Percentiles rank a stretch among this genome's conserved stretches.
Evolutionary conservation across 2,797 vertebrate species (phyloP).

Genomic region (Hozukius guyotensis): DNA sequence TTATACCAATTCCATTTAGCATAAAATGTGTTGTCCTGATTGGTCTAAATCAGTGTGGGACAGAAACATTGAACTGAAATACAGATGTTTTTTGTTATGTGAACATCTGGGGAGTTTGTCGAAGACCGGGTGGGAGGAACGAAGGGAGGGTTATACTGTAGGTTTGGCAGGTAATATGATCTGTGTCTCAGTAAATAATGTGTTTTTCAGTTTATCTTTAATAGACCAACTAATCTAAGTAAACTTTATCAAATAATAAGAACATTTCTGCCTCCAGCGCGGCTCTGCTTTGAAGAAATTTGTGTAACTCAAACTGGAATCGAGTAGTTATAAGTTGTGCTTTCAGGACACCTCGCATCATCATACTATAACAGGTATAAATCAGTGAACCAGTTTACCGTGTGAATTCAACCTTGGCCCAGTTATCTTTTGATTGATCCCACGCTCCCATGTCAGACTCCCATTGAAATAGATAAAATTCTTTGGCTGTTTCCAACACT

Average conservation of each 20-base stretch:
- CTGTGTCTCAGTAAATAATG: not conserved
- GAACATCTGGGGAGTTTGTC: not conserved
- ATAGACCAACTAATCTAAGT: not conserved
- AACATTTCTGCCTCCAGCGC: not conserved
- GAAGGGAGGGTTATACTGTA: not conserved
- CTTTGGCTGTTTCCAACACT: constrained; percentile 2
- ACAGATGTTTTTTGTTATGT: not conserved
- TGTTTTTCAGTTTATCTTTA: not conserved
- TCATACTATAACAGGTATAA: not conserved
- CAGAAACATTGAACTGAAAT: not conserved
- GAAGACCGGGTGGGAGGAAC: not conserved
- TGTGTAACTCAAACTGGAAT: not conserved
- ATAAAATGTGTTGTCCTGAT: not conserved
- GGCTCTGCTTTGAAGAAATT: not conserved
- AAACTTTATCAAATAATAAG: not conserved
- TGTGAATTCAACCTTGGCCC: not conserved
- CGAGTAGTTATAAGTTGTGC: not conserved
- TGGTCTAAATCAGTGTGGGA: not conserved
- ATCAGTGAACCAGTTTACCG: not conserved
- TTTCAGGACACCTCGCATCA: not conserved
- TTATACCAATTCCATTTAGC: not conserved
- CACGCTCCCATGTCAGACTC: not conserved
- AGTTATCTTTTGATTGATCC: constrained; percentile 22
- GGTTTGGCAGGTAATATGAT: not conserved
- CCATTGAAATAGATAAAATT: constrained; percentile 21